phyloP scores from a whole-genome alignment of 2,888 invertebrate species.

The Macrosiphum euphorbiae region DNA sequence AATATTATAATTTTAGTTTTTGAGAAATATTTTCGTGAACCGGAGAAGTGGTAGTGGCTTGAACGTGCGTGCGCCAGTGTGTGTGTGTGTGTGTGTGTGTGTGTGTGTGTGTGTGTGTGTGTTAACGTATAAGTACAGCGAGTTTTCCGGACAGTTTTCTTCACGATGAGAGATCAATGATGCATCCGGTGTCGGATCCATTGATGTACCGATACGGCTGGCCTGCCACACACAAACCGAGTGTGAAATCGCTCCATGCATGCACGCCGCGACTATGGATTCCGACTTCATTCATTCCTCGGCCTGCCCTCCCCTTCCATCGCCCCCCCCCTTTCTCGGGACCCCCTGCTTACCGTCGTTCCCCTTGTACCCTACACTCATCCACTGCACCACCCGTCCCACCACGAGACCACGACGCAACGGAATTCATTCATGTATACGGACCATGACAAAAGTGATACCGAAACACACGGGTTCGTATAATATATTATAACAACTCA shows the following conservation, averaged over 20 bases:
- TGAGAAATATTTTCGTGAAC: slow-evolving; percentile 1
- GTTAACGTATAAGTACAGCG: neutral
- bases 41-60: neutral
- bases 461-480: slow-evolving; percentile 32
- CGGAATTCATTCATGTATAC: slow-evolving; percentile 61
- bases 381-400: neutral
- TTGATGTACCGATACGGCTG: slow-evolving; percentile 63
- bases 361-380: neutral
- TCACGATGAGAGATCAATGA: slow-evolving; percentile 61
- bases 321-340: neutral
- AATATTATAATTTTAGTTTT: neutral
- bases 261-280: slow-evolving; percentile 61
- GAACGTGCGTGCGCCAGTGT: neutral
- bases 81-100: too few species aligned
- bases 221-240: slow-evolving; percentile 63
- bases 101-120: neutral
- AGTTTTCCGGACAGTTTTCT: slow-evolving; percentile 61
- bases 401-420: neutral
- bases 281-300: slow-evolving; percentile 57
- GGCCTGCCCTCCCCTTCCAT: slow-evolving; percentile 13
- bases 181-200: slow-evolving; percentile 63
- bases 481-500: neutral
- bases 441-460: slow-evolving; percentile 61
- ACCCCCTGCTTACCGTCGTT: neutral
- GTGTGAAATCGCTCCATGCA: slow-evolving; percentile 63